Evolutionary conservation across 2,888 invertebrate genomes (phyloP).

Genomic region (Campopleginae sp.): DNA sequence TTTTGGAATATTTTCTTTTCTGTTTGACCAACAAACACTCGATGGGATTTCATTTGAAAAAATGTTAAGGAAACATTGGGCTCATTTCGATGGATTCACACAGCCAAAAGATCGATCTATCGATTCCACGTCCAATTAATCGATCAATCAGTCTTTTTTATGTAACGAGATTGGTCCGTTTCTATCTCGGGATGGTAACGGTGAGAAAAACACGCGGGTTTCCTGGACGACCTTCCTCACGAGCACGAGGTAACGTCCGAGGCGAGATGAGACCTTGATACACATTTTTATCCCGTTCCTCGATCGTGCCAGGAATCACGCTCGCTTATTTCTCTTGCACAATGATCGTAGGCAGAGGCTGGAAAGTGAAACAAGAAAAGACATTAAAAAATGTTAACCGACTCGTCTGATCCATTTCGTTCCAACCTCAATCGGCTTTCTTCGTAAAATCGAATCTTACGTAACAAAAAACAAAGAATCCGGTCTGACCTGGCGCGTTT

Average conservation of each 20-base stretch:
- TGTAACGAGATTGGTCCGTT: slow-evolving; percentile 10
- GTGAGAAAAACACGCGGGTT: slow-evolving; percentile 45
- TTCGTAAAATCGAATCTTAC: slow-evolving; percentile 39
- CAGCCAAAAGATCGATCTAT: slow-evolving; percentile 1
- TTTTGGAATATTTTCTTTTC: not conserved
- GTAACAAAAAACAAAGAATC: slow-evolving; percentile 36
- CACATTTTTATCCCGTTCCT: slow-evolving; percentile 34
- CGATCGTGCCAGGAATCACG: not conserved
- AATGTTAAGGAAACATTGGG: not conserved
- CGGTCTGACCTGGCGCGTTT: not conserved
- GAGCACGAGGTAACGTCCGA: slow-evolving; percentile 11
- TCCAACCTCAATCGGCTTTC: slow-evolving; percentile 35
- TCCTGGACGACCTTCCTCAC: slow-evolving; percentile 52
- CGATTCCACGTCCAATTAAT: not conserved
- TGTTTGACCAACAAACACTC: not conserved
- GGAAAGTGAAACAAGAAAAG: slow-evolving; percentile 8
- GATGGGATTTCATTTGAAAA: not conserved
- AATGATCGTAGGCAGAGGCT: slow-evolving; percentile 12
- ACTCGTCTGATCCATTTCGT: slow-evolving; percentile 56
- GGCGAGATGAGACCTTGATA: slow-evolving; percentile 52
- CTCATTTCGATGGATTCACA: not conserved
- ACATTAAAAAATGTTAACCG: slow-evolving; percentile 11
- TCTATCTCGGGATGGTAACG: not conserved
- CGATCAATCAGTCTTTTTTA: slow-evolving; percentile 3
- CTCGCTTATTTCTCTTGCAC: slow-evolving; percentile 36